Evolutionary conservation across 2,113 vertebrate species (phyloP).

Genomic region (Lontra canadensis): DNA sequence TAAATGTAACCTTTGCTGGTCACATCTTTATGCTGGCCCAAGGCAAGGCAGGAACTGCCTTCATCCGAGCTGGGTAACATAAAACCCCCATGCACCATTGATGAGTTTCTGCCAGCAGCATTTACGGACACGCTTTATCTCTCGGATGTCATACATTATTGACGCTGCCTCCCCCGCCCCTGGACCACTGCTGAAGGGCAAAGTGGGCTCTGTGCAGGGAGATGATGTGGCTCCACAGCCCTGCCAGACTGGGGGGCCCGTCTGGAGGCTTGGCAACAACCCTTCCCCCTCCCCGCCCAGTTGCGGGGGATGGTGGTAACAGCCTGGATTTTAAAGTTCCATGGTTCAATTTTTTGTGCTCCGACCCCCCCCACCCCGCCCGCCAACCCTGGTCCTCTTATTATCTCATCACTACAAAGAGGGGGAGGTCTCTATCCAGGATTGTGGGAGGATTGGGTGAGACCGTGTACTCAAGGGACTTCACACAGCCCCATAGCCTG

Average conservation of each 20-base stretch:
- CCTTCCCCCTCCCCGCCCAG: rapidly evolving
- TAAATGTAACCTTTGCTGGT: not conserved
- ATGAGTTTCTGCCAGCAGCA: not conserved
- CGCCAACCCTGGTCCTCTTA: not conserved
- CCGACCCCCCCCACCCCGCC: too few species aligned
- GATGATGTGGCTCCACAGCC: not conserved
- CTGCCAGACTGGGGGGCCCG: not conserved
- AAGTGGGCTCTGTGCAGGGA: not conserved
- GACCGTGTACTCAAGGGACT: rapidly evolving
- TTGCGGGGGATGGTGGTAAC: not conserved
- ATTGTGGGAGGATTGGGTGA: not conserved
- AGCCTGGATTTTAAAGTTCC: not conserved
- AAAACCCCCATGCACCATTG: not conserved
- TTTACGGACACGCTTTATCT: slow-evolving; percentile 24
- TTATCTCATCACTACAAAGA: not conserved
- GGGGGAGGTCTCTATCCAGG: not conserved
- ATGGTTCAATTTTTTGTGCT: not conserved
- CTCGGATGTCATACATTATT: not conserved
- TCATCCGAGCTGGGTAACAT: not conserved
- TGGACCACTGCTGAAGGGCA: slow-evolving; percentile 30
- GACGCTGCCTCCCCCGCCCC: not conserved
- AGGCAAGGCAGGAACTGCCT: not conserved
- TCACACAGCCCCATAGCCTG: too few species aligned
- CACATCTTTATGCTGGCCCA: slow-evolving; percentile 20
- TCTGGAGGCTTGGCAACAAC: not conserved